Conservation (phyloP, 2,888 invertebrate genomes). For the Kuschelorhynchus macadamiae region DNA sequence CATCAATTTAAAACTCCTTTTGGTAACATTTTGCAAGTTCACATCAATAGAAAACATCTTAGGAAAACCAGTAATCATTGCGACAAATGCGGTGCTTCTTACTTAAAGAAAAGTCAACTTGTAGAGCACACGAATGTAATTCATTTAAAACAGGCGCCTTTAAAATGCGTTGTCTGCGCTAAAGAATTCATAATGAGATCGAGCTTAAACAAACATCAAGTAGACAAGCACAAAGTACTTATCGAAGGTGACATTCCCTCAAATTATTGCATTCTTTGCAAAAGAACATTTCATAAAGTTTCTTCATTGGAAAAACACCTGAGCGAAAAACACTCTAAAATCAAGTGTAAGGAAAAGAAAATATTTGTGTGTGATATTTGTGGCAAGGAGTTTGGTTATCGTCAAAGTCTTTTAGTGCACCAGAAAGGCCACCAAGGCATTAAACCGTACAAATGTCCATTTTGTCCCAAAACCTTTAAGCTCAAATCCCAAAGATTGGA, state of each 20-base stretch:
- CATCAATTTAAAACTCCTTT: slow-evolving; percentile 56
- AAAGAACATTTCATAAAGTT: slow-evolving; percentile 56
- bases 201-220: slow-evolving; percentile 54
- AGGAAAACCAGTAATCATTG: slow-evolving; percentile 65
- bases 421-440: slow-evolving; percentile 68
- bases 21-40: slow-evolving; percentile 67
- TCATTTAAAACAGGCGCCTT: slow-evolving; percentile 59
- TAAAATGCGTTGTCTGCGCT: slow-evolving; percentile 70
- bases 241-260: slow-evolving; percentile 67
- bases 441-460: slow-evolving; percentile 66
- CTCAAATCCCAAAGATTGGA: slow-evolving; percentile 57
- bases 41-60: slow-evolving; percentile 70
- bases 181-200: slow-evolving; percentile 70
- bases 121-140: slow-evolving; percentile 59
- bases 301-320: slow-evolving; percentile 69
- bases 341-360: slow-evolving; percentile 50
- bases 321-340: slow-evolving; percentile 60
- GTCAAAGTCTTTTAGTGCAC: slow-evolving; percentile 54
- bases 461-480: slow-evolving; percentile 71
- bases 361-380: slow-evolving; percentile 61
- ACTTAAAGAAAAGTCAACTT: slow-evolving; percentile 56
- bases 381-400: slow-evolving; percentile 59
- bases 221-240: slow-evolving; percentile 68
- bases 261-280: slow-evolving; percentile 63
- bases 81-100: slow-evolving; percentile 57